These are phyloP conservation scores for Sinelater perroti DNA, from an alignment of 2,888 invertebrate genomes.

Conservation along the genomic window DNA sequence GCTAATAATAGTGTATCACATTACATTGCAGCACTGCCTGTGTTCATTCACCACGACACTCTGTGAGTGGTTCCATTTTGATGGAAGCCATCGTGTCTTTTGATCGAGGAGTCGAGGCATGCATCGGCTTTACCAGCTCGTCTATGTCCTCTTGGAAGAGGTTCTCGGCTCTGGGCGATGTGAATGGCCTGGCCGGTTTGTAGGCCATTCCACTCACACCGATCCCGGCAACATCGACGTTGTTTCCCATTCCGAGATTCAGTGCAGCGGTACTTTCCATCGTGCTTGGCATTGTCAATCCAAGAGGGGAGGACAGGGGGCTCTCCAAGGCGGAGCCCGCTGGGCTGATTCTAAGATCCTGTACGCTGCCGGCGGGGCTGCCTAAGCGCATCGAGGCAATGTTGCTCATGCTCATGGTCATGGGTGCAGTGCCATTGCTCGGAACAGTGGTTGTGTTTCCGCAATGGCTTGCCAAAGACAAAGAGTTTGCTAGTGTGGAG, in stretches of 20 bases:
- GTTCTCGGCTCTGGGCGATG: constrained; percentile 67
- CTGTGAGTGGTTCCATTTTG: constrained; percentile 76
- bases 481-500: constrained; percentile 58
- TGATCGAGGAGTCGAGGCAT: constrained; percentile 59
- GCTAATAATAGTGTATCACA: constrained; percentile 61
- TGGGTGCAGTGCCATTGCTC: constrained; percentile 57
- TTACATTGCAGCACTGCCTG: constrained; percentile 61
- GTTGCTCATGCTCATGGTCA: constrained; percentile 56
- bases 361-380: constrained; percentile 61
- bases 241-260: constrained; percentile 58
- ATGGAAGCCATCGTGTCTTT: constrained; percentile 69
- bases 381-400: constrained; percentile 59
- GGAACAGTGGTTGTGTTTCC: constrained; percentile 49
- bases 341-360: constrained; percentile 61
- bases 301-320: constrained; percentile 68
- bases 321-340: constrained; percentile 66
- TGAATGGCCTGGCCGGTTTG: constrained; percentile 70
- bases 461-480: constrained; percentile 59
- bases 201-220: constrained; percentile 72
- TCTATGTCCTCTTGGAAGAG: constrained; percentile 72
- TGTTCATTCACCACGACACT: constrained; percentile 71
- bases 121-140: constrained; percentile 70
- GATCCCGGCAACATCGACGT: constrained; percentile 64
- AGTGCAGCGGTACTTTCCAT: constrained; percentile 64
- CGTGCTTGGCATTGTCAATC: constrained; percentile 65